Evolutionary conservation across 2,113 vertebrate species (phyloP), one percentile per base, ranked within the genome.

Genomic region (Bucco capensis): DNA sequence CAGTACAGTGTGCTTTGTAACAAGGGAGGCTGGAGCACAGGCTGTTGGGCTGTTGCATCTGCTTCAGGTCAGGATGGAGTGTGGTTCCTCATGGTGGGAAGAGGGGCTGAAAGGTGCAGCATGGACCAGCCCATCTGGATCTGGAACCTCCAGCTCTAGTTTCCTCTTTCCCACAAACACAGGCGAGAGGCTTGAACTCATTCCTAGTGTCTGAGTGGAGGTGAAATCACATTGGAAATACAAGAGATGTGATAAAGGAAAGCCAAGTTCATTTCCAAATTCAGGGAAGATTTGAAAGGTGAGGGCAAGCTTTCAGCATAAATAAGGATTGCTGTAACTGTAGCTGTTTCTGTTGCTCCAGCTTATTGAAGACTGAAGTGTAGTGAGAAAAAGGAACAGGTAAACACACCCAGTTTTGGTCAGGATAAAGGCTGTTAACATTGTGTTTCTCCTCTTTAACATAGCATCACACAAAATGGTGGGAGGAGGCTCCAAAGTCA

Each of bases 61-160:
- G 25, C 4, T 22, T 6, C n/a, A 7, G 54, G 0, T 11, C 5
- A 4, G 4, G n/a, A 4, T 21, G 57, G 24, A 44, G 22, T 1
- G 4, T 9, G 31, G 31, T 25, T 67, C 31, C 3, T 1, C 50
- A 10, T 5, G 61, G 14, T 19, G 51, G 19, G 40, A 60, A 46
- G 62, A 56, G 31, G 33, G 10, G 24, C 51, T 77, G 72, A 37
- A 35, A 83, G 38, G 24, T 21, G 33, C 33, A 51, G 50, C 42
- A 8, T 31, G 30, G 9, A 42, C 38, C 28, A 35, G 6, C 47
- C 30, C 30, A 22, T 31, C 61, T 40, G 60, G 60, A 30, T 31
- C 40, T 44, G 40, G 28, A n/a, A 10, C 25, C 37, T 40, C 44
- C 28, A 23, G 27, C 30, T 57, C 15, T 33, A 8, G 25, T 25